Evolutionary conservation across 2,113 vertebrate genomes (phyloP).

Genomic region (Echinops telfairi): DNA sequence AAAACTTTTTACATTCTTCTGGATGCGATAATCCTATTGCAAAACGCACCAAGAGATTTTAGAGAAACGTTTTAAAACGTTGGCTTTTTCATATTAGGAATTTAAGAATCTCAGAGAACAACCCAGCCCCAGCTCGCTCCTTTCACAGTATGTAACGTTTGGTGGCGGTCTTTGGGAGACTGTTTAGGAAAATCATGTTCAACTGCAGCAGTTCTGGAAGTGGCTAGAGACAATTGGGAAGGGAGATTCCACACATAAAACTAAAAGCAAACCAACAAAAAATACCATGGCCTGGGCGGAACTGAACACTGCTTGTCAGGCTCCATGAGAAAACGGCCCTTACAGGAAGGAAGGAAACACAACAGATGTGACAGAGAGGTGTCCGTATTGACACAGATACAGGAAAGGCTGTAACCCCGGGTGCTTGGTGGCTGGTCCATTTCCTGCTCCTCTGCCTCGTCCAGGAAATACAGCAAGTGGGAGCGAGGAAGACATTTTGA

Average conservation of each 20-base stretch:
- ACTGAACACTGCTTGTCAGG: neutral
- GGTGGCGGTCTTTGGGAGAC: neutral
- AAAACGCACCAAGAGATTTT: neutral
- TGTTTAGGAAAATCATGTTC: neutral
- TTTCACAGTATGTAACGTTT: neutral
- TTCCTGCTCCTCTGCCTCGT: conserved; percentile 38
- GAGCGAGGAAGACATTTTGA: neutral
- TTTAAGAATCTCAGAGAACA: conserved; percentile 14
- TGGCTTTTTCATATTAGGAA: neutral
- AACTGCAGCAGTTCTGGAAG: neutral
- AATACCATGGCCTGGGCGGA: neutral
- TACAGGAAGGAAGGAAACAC: conserved; percentile 48
- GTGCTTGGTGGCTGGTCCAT: neutral
- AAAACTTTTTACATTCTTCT: no score
- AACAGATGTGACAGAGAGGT: conserved; percentile 37
- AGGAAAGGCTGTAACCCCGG: neutral
- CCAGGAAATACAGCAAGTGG: neutral
- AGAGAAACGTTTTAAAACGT: neutral
- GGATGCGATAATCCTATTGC: neutral
- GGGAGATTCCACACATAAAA: neutral
- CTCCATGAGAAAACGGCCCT: neutral
- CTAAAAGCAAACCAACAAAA: neutral
- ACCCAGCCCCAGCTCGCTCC: neutral
- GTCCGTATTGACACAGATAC: neutral
- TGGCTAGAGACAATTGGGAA: neutral